A percentile compares a stretch with the other conserved stretches of the same genome.
Evolutionary conservation across 2,113 vertebrate species (phyloP).

Genomic region (Haemorhous mexicanus): DNA sequence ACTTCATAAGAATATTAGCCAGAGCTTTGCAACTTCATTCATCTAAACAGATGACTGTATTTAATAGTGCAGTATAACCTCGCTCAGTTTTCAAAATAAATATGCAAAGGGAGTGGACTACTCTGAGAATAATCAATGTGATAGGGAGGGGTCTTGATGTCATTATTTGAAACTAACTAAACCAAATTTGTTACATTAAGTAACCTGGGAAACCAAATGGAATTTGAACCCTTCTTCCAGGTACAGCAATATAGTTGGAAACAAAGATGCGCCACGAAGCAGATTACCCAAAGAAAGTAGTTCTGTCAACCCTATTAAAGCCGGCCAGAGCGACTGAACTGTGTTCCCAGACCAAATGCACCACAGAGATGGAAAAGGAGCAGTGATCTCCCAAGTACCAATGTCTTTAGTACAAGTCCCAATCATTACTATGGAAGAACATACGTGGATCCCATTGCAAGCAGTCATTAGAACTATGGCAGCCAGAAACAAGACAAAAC

Average conservation of each 20-base stretch:
- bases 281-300: not conserved
- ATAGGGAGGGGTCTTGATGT: not conserved
- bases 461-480: not conserved
- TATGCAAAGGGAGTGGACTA: not conserved
- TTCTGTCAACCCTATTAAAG: not conserved
- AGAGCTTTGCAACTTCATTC: not conserved
- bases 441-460: not conserved
- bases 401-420: not conserved
- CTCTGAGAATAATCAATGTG: not conserved
- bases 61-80: not conserved
- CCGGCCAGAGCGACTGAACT: not conserved
- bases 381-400: not conserved
- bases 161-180: not conserved
- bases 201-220: not conserved
- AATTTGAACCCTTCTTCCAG: not conserved
- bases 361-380: not conserved
- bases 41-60: not conserved
- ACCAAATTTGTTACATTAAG: not conserved
- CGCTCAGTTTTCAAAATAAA: slow-evolving; percentile 4
- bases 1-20: not conserved
- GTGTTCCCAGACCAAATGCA: not conserved
- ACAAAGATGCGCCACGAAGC: not conserved
- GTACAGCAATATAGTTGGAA: not conserved
- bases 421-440: not conserved
- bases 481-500: not conserved